Evolutionary conservation across 64 coral and sea anemone genomes (phyloP), one percentile per base, ranked within the genome.

Genomic region (Montipora cactus): DNA sequence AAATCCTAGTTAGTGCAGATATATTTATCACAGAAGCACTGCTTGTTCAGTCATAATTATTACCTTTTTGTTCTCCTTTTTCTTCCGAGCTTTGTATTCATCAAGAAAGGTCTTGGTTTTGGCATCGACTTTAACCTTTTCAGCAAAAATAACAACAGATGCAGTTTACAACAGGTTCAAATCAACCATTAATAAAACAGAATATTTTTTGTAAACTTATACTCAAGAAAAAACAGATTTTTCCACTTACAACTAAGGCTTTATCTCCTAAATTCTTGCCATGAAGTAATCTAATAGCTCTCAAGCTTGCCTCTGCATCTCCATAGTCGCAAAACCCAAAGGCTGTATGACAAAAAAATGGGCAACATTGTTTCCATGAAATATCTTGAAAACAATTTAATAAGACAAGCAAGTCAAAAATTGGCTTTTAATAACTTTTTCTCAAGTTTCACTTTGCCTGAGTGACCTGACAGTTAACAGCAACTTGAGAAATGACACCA

Each of bases 241-340:
- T 18, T 45, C 8, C 78, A 95, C 94, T 73, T 77, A 99, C 98
- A 74, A 99, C 98, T 75, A 99, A 78, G 19, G 87, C 75, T 64
- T 99, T 99, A 13, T 99, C 95, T 76, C 98, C 98, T 75, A 99
- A 85, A 82, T 49, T 14, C 45, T 96, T 77, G 55, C 94, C 89
- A 76, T 99, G 98, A 52, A 99, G 92, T 16, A 99, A 90, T 87
- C 98, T 89, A 44, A 99, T 99, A 45, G 98, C 95, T 94, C 98
- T 79, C 18, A 99, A 94, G 89, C 98, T 89, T 68, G 98, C 92
- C 66, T 99, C 98, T 74, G 98, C 92, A 87, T 99, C 98, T 72
- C 89, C 92, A 87, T 94, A 99, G 59, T 99, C 98, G 90, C 98
- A 99, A 49, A 99, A 99, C 14, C 98, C 98, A 99, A 99, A 99